phyloP scores from a whole-genome alignment of 2,113 vertebrate species.

The Xenotilapia flavipinnis region DNA sequence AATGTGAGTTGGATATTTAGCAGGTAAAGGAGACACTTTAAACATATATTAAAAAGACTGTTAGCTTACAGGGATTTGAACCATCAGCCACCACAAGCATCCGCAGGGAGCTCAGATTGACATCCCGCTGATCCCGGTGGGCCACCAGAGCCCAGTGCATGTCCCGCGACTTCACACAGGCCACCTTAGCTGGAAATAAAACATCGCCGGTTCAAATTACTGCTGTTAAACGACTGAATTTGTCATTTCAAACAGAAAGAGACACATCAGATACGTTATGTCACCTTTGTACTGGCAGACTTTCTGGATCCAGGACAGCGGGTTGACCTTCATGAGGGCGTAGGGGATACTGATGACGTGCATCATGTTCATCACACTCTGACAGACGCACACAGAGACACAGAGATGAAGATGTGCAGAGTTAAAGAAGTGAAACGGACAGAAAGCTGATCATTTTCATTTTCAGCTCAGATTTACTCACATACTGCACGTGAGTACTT shows the following conservation, averaged over 20 bases:
- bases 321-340: conserved; percentile 76
- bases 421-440: background rate
- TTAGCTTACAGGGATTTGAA: conserved; percentile 57
- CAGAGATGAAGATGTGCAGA: background rate
- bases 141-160: conserved; percentile 69
- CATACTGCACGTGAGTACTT: background rate
- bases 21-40: background rate
- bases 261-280: fast-evolving
- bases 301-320: conserved; percentile 73
- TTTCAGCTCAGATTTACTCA: background rate
- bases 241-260: background rate
- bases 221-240: fast-evolving
- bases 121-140: conserved; percentile 62
- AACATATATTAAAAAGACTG: background rate
- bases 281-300: conserved; percentile 73
- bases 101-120: conserved; percentile 57
- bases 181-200: conserved; percentile 43
- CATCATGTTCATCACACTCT: conserved; percentile 75
- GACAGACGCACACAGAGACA: background rate
- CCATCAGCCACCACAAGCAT: conserved; percentile 66
- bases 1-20: fast-evolving
- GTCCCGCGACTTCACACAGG: conserved; percentile 59
- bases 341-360: conserved; percentile 73
- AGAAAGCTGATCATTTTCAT: background rate
- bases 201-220: background rate